Base-by-base conservation (phyloP, 2,113 vertebrate species). In the Pelobates fuscus region DNA sequence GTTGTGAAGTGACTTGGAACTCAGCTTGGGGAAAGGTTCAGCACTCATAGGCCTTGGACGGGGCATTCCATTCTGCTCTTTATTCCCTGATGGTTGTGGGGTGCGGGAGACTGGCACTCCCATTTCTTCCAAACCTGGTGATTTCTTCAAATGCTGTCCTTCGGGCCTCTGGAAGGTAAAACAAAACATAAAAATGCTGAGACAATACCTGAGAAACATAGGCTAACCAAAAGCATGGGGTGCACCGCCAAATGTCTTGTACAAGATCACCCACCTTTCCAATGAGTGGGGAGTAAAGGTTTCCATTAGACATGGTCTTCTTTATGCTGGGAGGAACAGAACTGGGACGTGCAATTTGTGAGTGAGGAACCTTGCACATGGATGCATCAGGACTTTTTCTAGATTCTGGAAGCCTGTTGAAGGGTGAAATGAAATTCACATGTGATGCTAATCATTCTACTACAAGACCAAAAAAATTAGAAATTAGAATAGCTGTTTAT, bases 351-450 rank as follows among this genome's bases (percentile, higher is more conserved):
- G 78, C 77, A 0, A 89, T 58, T 20, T 87, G 82, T 59, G 84
- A 57, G 62, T 84, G 68, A 21, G 64, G 80, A 17, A 86, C 80
- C 61, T 89, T 94, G 78, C 83, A 78, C 60, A 78, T 1, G 5
- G 86, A 77, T 0, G 81, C 86, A 11, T 92, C 93, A 0, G 78
- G 74, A 79, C 88, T 91, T 84, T 91, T 97, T 86, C 85, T 94
- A 5, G 86, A 80, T 68, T 92, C 84, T 14, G 95, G 89, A 59
- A 96, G 90, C 81, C 97, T 99, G 77, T 14, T 2, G 2, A 60
- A 49, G 2, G 60, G 18, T 23, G 8, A 27, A 41, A 32, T 26
- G n/a, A 37, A 37, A 37, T 10, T n/a, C n/a, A n/a, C n/a, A n/a
- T n/a, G n/a, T n/a, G n/a, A n/a, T n/a, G n/a, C n/a, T n/a, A n/a